Conservation (phyloP, 1,140 invertebrate genomes). For the Hylaeus anthracinus region DNA sequence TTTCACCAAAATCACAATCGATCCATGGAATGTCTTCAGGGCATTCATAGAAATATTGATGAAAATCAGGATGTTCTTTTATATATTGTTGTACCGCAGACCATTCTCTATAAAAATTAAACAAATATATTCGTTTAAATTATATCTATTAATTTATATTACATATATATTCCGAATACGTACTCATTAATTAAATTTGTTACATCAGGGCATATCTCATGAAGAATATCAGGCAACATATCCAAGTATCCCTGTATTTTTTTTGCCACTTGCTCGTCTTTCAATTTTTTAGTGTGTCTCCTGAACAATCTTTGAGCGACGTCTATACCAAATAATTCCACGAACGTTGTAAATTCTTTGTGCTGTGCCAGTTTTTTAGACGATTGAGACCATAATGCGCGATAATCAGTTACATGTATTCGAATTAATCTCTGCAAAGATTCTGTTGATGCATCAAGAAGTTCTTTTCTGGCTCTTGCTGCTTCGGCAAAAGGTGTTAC, state of each 20-base stretch:
- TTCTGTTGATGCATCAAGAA: conserved; percentile 93
- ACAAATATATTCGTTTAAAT: conserved; percentile 14
- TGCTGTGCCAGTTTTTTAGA: conserved; percentile 93
- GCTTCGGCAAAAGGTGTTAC: conserved; percentile 90
- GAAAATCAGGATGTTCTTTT: conserved; percentile 93
- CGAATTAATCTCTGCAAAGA: conserved; percentile 92
- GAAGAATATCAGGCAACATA: conserved; percentile 89
- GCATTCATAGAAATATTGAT: conserved; percentile 94
- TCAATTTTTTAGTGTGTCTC: conserved; percentile 91
- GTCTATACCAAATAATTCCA: conserved; percentile 94
- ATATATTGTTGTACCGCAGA: conserved; percentile 90
- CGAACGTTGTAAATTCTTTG: conserved; percentile 94
- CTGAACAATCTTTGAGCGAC: conserved; percentile 90
- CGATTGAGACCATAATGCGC: conserved; percentile 92
- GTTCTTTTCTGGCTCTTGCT: conserved; percentile 91
- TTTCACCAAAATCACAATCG: conserved; percentile 87
- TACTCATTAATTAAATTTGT: conserved; percentile 88
- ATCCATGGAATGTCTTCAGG: conserved; percentile 90
- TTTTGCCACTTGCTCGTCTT: conserved; percentile 91
- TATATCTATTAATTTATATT: background rate
- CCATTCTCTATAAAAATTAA: conserved; percentile 88
- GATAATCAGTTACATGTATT: conserved; percentile 90
- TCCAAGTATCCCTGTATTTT: conserved; percentile 91
- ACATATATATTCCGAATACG: conserved; percentile 51
- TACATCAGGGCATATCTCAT: conserved; percentile 91